phyloP scores from a whole-genome alignment of 2,797 vertebrate genomes.

The Tinamus major region DNA sequence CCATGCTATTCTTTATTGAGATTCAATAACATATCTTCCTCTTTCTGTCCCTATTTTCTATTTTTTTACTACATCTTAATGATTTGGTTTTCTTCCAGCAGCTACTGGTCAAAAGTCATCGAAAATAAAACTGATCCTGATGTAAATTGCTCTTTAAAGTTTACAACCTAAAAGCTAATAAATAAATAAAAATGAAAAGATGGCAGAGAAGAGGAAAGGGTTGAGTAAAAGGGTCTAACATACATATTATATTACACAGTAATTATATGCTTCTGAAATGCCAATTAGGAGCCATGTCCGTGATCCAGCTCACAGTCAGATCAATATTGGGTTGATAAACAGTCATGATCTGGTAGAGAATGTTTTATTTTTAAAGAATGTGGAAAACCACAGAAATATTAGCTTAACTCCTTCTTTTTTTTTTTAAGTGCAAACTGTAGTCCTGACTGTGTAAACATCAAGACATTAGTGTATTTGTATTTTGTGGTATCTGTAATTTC shows the following conservation, averaged over 20 bases:
- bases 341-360: not conserved
- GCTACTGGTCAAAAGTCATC: not conserved
- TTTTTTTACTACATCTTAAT: not conserved
- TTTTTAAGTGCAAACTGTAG: not conserved
- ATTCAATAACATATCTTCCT: not conserved
- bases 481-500: not conserved
- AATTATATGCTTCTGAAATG: constrained; percentile 54
- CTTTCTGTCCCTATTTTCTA: not conserved
- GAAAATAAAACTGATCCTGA: not conserved
- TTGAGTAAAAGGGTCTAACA: constrained; percentile 29
- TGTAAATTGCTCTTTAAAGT: not conserved
- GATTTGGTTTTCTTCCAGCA: not conserved
- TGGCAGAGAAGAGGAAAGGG: constrained; percentile 16
- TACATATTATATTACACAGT: constrained; percentile 61
- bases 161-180: constrained; percentile 63
- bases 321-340: constrained; percentile 43
- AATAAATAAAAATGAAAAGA: constrained; percentile 72
- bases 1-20: not conserved
- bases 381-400: constrained; percentile 24
- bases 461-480: not conserved
- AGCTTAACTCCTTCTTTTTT: not conserved
- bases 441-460: not conserved
- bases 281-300: constrained; percentile 49
- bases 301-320: constrained; percentile 31
- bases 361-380: constrained; percentile 30